phyloP scores from a whole-genome alignment of 92 coral and sea anemone genomes.

The Chrysogorgia sp. region DNA sequence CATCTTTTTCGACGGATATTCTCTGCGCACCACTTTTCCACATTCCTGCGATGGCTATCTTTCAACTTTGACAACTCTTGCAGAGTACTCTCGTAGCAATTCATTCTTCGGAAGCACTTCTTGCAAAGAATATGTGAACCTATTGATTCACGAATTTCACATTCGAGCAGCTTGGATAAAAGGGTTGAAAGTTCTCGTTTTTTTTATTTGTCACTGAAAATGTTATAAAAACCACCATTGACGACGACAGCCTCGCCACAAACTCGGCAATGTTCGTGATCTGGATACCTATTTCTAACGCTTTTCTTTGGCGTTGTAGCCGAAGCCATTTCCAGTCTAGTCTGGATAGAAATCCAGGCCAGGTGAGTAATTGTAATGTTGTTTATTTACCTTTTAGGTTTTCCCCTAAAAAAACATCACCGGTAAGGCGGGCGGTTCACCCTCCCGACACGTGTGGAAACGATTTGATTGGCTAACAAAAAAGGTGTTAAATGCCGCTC shows the following conservation, averaged over 20 bases:
- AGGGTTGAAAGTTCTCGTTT: conserved; percentile 13
- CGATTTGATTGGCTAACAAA: too few species aligned
- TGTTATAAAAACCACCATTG: conserved; percentile 28
- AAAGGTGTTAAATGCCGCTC: too few species aligned
- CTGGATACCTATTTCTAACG: neutral
- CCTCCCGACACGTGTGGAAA: too few species aligned
- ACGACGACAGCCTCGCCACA: conserved; percentile 10
- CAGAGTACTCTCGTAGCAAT: conserved; percentile 31
- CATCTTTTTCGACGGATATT: conserved; percentile 26
- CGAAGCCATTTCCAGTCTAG: too few species aligned
- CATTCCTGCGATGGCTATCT: conserved; percentile 14
- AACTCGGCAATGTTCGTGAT: conserved; percentile 16
- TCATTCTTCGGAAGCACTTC: conserved; percentile 40
- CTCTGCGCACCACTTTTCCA: conserved; percentile 14
- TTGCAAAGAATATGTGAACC: conserved; percentile 34
- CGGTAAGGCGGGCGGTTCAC: too few species aligned
- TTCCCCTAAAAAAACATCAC: too few species aligned
- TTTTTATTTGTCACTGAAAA: conserved; percentile 34
- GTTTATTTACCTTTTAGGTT: too few species aligned
- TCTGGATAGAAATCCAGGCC: too few species aligned
- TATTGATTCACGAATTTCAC: neutral
- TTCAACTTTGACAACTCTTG: conserved; percentile 24
- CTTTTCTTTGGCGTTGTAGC: conserved; percentile 23
- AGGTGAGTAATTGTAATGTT: too few species aligned
- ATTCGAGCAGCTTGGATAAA: conserved; percentile 12